phyloP scores from a whole-genome alignment of 2,888 invertebrate species.

The Agonopterix alstromeriana region DNA sequence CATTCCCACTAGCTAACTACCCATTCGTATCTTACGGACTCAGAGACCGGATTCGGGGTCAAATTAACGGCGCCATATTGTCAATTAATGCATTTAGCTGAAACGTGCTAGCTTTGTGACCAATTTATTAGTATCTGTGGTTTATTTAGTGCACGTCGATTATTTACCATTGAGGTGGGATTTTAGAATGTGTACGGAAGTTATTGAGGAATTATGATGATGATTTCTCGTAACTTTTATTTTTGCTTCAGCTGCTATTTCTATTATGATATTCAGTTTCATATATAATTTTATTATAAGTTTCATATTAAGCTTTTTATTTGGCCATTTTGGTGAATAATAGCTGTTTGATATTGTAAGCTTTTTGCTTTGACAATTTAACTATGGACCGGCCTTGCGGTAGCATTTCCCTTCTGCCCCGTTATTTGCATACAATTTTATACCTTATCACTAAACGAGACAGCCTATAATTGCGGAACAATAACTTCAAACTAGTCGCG shows the following conservation, averaged over 20 bases:
- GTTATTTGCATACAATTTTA: too few species aligned
- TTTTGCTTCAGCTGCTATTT: background rate
- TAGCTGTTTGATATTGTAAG: too few species aligned
- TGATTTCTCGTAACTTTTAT: background rate
- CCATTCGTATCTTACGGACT: slow-evolving; percentile 1
- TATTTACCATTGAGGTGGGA: background rate
- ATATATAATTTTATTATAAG: too few species aligned
- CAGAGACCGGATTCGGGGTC: background rate
- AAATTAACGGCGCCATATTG: slow-evolving; percentile 10
- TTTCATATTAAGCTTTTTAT: too few species aligned
- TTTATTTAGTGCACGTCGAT: background rate
- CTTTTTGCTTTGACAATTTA: too few species aligned
- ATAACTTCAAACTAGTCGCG: too few species aligned
- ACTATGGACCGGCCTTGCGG: too few species aligned
- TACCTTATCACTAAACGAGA: too few species aligned
- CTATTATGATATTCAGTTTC: too few species aligned
- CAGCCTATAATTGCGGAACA: too few species aligned
- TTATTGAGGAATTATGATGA: background rate
- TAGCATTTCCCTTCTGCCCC: too few species aligned
- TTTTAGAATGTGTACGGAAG: background rate
- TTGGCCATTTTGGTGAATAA: too few species aligned
- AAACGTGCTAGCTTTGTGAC: background rate
- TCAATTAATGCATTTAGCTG: slow-evolving; percentile 8
- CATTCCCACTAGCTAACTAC: slow-evolving; percentile 11
- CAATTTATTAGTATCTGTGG: slow-evolving; percentile 1